These are phyloP conservation scores for Monomorium pharaonis DNA, from an alignment of 1,140 invertebrate genomes.

Conservation along the genomic window DNA sequence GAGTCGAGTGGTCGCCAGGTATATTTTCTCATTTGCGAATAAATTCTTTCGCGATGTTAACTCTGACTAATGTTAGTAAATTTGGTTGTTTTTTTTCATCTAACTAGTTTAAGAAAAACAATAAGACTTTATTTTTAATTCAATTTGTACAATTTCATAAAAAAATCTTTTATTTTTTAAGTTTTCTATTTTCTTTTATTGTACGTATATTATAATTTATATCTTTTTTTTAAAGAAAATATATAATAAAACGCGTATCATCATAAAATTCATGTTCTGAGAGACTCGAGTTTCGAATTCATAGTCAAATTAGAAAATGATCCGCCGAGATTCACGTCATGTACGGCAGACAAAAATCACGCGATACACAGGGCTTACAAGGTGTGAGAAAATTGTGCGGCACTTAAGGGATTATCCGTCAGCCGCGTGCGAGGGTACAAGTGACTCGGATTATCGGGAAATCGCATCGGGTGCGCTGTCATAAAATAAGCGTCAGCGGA, in stretches of 20 bases:
- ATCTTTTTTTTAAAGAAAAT: not conserved
- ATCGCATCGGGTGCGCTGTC: constrained; percentile 41
- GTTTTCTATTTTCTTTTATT: not conserved
- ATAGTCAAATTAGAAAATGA: not conserved
- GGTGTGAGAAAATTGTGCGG: constrained; percentile 40
- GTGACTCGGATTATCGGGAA: constrained; percentile 53
- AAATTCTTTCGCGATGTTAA: constrained; percentile 30
- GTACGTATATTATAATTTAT: too few relatives aligned
- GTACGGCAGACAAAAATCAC: constrained; percentile 22
- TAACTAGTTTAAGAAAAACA: not conserved
- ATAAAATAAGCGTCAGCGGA: constrained; percentile 47
- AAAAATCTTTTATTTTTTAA: not conserved
- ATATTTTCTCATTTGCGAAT: constrained; percentile 39
- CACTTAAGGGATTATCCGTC: constrained; percentile 46
- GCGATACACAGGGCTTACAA: constrained; percentile 1
- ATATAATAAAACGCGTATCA: not conserved
- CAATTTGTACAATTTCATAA: not conserved
- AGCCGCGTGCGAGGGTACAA: constrained; percentile 9
- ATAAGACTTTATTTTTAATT: not conserved
- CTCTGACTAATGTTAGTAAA: not conserved
- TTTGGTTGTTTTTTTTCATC: not conserved
- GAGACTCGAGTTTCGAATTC: not conserved
- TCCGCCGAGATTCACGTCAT: not conserved
- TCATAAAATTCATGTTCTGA: not conserved
- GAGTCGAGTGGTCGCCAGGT: not conserved